Evolutionary conservation across 2,797 vertebrate species (phyloP).

Genomic region (Hybognathus amarus): DNA sequence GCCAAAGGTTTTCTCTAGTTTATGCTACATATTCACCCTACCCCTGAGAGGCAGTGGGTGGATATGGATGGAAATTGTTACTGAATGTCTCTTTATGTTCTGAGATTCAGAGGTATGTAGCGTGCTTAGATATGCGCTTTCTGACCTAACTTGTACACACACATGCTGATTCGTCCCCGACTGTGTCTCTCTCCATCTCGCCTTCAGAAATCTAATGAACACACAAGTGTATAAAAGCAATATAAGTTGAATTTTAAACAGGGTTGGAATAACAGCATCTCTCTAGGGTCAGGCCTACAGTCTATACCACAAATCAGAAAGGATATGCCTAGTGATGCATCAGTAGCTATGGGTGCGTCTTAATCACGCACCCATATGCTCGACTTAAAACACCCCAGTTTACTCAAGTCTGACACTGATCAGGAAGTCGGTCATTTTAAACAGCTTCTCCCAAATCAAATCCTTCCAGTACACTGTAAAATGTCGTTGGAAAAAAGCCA

Average conservation of each 20-base stretch:
- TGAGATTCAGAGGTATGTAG: background rate
- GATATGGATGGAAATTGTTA: conserved; percentile 11
- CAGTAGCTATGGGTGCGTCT: background rate
- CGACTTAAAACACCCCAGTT: background rate
- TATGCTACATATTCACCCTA: conserved; percentile 2
- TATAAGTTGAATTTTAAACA: conserved; percentile 15
- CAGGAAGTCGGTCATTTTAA: background rate
- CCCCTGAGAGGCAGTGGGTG: conserved; percentile 16
- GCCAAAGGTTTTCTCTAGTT: conserved; percentile 15
- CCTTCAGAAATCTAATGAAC: conserved; percentile 9
- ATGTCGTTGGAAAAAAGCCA: background rate
- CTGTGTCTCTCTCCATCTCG: background rate
- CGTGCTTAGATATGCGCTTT: background rate
- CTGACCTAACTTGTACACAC: conserved; percentile 9
- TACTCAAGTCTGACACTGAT: background rate
- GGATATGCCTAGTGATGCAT: background rate
- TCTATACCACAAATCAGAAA: conserved; percentile 19
- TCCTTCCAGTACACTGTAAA: background rate
- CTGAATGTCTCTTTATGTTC: conserved; percentile 14
- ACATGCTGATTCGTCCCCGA: background rate
- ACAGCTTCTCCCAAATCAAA: too few species aligned
- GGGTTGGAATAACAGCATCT: background rate
- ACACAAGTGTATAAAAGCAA: conserved; percentile 17
- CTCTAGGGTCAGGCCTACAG: background rate
- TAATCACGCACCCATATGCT: too few species aligned